These are phyloP conservation scores for Thymelicus lineola DNA, from an alignment of 2,888 invertebrate genomes.

Conservation along the genomic window DNA sequence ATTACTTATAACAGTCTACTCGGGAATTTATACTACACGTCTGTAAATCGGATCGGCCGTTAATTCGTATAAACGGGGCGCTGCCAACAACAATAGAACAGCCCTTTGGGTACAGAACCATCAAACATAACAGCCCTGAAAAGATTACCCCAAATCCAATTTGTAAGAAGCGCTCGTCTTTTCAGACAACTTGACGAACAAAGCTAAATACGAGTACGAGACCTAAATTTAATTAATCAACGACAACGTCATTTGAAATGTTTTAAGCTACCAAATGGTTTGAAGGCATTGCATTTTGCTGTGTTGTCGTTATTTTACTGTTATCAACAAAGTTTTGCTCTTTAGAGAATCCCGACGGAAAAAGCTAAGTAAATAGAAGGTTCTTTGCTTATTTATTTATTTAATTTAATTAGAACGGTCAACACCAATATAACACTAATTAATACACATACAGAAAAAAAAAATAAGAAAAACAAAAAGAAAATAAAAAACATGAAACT, in stretches of 20 bases:
- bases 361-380: no score
- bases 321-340: no score
- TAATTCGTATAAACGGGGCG: constrained; percentile 3
- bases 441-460: no score
- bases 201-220: constrained; percentile 30
- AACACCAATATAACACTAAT: no score
- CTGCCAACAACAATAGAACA: not conserved
- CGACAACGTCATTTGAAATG: constrained; percentile 15
- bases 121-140: constrained; percentile 13
- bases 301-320: constrained; percentile 2
- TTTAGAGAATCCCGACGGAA: no score
- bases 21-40: not conserved
- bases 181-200: constrained; percentile 29
- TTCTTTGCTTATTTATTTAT: no score
- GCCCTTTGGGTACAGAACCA: constrained; percentile 1
- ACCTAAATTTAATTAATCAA: constrained; percentile 31
- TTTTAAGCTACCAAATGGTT: constrained; percentile 20
- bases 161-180: constrained; percentile 22
- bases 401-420: no score
- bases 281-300: not conserved
- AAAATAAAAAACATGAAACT: no score
- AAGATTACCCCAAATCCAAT: constrained; percentile 26
- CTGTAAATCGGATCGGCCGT: constrained; percentile 1
- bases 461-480: no score
- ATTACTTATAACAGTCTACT: not conserved